phyloP scores from a whole-genome alignment of 2,797 vertebrate species.

The Acipenser transmontanus region DNA sequence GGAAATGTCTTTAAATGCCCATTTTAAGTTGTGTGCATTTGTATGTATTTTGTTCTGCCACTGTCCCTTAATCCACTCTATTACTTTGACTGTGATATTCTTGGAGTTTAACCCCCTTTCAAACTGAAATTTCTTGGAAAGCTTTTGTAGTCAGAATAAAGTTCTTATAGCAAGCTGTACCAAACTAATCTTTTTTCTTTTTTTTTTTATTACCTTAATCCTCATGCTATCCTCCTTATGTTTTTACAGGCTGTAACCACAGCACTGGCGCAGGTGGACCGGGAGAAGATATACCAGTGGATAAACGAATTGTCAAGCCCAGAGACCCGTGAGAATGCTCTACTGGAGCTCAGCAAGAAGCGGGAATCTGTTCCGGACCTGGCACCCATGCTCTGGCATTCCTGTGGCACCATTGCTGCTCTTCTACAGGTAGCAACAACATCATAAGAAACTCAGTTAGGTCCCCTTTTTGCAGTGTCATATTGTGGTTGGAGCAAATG shows the following conservation, averaged over 20 bases:
- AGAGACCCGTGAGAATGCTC: constrained; percentile 89
- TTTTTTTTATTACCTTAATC: not conserved
- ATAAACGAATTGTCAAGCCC: constrained; percentile 97
- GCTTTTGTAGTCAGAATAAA: too few species aligned
- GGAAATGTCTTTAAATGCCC: too few species aligned
- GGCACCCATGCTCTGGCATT: constrained; percentile 97
- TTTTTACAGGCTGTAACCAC: constrained; percentile 80
- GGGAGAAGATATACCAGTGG: constrained; percentile 98
- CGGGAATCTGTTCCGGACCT: constrained; percentile 91
- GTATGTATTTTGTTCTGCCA: too few species aligned
- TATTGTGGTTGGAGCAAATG: too few species aligned
- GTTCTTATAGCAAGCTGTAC: too few species aligned
- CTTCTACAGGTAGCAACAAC: constrained; percentile 75
- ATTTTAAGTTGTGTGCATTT: too few species aligned
- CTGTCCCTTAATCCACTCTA: too few species aligned
- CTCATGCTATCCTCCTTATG: too few species aligned
- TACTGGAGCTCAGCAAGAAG: constrained; percentile 96
- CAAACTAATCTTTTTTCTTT: not conserved
- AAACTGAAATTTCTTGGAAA: too few species aligned
- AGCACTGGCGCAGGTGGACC: constrained; percentile 88
- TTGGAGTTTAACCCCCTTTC: too few species aligned
- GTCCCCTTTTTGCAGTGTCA: too few species aligned
- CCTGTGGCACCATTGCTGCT: constrained; percentile 91
- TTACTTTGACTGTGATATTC: too few species aligned
- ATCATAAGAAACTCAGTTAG: not conserved